Evolutionary conservation across 2,113 vertebrate genomes (phyloP), one percentile per base, ranked within the genome.

Genomic region (Lophius piscatorius): DNA sequence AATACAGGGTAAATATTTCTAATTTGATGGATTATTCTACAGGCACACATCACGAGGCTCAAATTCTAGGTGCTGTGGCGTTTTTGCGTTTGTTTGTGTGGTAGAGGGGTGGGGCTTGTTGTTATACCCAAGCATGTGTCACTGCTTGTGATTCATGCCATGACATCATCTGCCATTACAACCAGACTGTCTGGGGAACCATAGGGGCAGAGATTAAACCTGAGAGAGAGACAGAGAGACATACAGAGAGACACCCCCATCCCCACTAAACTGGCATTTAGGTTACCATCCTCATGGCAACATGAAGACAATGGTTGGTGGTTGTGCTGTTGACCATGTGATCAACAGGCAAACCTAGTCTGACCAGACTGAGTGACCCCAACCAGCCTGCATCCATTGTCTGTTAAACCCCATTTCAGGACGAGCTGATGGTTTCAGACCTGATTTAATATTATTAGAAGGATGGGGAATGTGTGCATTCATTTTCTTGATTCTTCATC

Each of bases 161-260:
- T 91, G 89, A 91, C 88, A 90, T 91, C 90, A 91, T 85, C 83
- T 69, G 72, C 87, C 84, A 89, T 90, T 88, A 87, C 81, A 71
- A 84, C 76, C 78, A 87, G 82, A 83, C 77, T 70, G 85, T 87
- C 87, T 88, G 84, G 85, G 85, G 87, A 87, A 74, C 62, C 74
- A 65, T 21, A 36, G 78, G n/a, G 78, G 50, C 76, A 85, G 72
- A 81, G 78, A 87, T 83, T 64, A 80, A 70, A 68, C 52, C 54
- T 10, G 40, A 77, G 50, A 81, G 79, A 74, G 33, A 9, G 58
- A 34, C 21, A 8, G 26, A 20, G 44, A 36, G 10, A 42, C 26
- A 44, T 17, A 41, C 29, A 47, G 18, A 8, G 3, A 59, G 16
- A 41, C 24, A 49, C 20, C 18, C 9, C 40, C 13, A 44, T 18